These are phyloP conservation scores for Rhopalosiphum maidis DNA, from an alignment of 1,140 invertebrate genomes.

Conservation along the genomic window DNA sequence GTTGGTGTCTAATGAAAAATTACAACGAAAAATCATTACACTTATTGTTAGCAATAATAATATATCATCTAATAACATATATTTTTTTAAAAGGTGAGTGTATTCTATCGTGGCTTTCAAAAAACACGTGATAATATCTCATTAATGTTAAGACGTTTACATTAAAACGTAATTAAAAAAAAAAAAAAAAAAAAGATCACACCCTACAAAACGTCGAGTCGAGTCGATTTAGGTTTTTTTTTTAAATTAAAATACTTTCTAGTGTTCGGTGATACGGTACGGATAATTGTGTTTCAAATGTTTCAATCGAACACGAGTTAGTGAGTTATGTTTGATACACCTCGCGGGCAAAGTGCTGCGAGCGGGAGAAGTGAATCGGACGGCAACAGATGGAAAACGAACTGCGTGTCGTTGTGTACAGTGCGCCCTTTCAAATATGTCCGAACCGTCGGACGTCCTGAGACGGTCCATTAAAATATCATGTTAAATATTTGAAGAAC, in stretches of 20 bases:
- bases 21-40: neutral
- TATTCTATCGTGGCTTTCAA: neutral
- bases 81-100: neutral
- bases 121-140: neutral
- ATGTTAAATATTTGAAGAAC: neutral
- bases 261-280: neutral
- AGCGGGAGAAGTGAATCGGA: neutral
- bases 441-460: neutral
- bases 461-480: neutral
- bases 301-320: neutral
- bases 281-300: neutral
- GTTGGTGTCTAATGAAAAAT: neutral
- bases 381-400: neutral
- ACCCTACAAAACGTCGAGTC: neutral
- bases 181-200: neutral
- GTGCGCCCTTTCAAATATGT: neutral
- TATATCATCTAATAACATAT: neutral
- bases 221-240: neutral
- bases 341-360: too few species aligned
- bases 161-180: neutral
- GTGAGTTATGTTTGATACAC: neutral
- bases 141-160: neutral
- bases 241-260: neutral
- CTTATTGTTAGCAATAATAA: neutral
- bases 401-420: neutral